phyloP scores from a whole-genome alignment of 2,113 vertebrate species.

The Embiotoca jacksoni region DNA sequence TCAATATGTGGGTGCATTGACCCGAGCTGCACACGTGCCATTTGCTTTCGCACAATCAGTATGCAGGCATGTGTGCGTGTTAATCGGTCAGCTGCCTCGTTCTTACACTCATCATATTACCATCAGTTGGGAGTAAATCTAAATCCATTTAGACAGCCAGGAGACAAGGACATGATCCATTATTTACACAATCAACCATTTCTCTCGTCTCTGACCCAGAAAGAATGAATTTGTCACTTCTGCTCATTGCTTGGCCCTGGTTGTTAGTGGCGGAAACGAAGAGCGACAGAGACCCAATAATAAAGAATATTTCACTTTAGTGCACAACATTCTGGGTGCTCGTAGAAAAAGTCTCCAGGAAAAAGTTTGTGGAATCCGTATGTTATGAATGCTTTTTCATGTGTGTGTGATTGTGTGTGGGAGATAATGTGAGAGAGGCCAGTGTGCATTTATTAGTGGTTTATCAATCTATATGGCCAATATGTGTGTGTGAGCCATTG shows the following conservation, averaged over 20 bases:
- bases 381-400: neutral
- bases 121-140: constrained; percentile 46
- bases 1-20: too few species aligned
- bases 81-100: constrained; percentile 17
- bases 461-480: too few species aligned
- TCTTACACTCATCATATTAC: constrained; percentile 22
- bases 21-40: too few species aligned
- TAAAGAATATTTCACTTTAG: constrained; percentile 33
- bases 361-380: constrained; percentile 18
- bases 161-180: constrained; percentile 60
- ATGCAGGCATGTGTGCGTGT: neutral
- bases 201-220: constrained; percentile 64
- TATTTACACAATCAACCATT: constrained; percentile 70
- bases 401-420: neutral
- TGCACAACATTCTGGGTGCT: constrained; percentile 7
- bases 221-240: constrained; percentile 63
- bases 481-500: neutral
- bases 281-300: constrained; percentile 2
- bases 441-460: too few species aligned
- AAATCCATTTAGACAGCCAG: constrained; percentile 56
- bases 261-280: constrained; percentile 6
- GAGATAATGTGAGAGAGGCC: too few species aligned
- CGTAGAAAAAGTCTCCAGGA: too few species aligned
- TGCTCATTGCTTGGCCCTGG: constrained; percentile 17
- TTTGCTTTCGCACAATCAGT: too few species aligned